Evolutionary conservation across 2,888 invertebrate species (phyloP), one percentile per base, ranked within the genome.

Genomic region (Hirudinaria manillensis): DNA sequence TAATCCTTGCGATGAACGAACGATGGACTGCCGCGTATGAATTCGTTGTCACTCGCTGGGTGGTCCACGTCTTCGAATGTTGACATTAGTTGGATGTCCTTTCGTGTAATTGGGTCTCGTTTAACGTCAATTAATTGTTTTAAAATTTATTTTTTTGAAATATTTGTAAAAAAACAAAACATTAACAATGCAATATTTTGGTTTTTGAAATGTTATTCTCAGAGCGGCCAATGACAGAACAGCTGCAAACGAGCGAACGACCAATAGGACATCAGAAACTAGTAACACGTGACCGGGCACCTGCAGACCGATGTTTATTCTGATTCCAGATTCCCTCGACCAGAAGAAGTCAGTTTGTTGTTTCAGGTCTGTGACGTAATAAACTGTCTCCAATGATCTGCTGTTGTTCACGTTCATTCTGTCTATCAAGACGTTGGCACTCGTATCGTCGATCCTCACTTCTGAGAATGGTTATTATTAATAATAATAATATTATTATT

Each of bases 301-400:
- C 10, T 81, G 78, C 10, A 83, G 81, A 61, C 82, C 81, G 73
- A 84, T 80, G 71, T 81, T 81, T 36, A 84, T 80, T 77, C 82
- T 71, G 36, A 84, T 78, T 4, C 83, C 82, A 13, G 84, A 82
- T 19, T 80, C 80, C 27, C 83, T 80, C 55, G 80, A 78, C 81
- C 82, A 83, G 32, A 81, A 79, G 76, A 83, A 83, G 76, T 82
- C 81, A 76, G 82, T 77, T 27, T 80, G 77, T 77, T 83, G 83
- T 80, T 79, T 83, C 78, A 82, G 82, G 78, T 81, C 83, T 32
- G 83, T 81, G 34, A 82, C 78, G 77, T 82, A 82, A 76, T 82
- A 80, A 70, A 83, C 79, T 0, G 81, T 79, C 55, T 83, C 81
- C 73, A 82, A 78, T 55, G 21, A 61, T 16, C 61, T 24, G 61